These are phyloP conservation scores for Bolinopsis microptera DNA, from an alignment of 37 sponge, comb jelly and placozoan genomes.

Conservation along the genomic window DNA sequence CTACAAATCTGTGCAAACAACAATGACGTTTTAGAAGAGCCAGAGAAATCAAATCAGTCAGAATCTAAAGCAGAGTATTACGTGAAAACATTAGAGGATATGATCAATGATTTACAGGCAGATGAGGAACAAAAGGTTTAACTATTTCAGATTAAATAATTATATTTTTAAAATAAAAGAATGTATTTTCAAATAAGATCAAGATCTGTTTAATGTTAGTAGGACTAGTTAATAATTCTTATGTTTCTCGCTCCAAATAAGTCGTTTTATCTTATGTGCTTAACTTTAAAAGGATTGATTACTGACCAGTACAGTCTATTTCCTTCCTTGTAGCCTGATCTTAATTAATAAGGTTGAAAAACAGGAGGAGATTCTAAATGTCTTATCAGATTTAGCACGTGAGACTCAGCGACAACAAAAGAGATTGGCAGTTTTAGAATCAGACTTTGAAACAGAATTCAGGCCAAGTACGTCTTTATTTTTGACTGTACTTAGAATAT, in stretches of 20 bases:
- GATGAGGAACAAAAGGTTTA: neutral
- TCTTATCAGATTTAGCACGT: neutral
- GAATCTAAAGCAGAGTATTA: conserved; percentile 7
- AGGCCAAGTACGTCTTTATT: neutral
- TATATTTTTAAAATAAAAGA: too few species aligned
- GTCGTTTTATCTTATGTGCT: too few species aligned
- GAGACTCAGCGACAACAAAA: neutral
- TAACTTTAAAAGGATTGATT: too few species aligned
- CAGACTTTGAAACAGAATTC: neutral
- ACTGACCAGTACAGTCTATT: neutral
- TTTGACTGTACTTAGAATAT: too few species aligned
- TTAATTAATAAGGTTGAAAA: conserved; percentile 1
- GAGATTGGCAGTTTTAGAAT: neutral
- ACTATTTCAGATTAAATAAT: too few species aligned
- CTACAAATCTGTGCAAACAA: too few species aligned
- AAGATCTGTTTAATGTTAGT: too few species aligned
- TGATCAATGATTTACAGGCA: neutral
- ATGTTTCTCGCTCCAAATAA: too few species aligned
- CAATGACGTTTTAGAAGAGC: neutral
- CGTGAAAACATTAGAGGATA: neutral
- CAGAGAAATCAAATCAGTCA: neutral
- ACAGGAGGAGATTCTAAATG: neutral
- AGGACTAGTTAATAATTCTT: too few species aligned
- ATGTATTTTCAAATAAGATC: too few species aligned
- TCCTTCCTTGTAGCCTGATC: neutral